Conservation (phyloP, 2,113 vertebrate species). For the Calyptommatus sinebrachiatus region DNA sequence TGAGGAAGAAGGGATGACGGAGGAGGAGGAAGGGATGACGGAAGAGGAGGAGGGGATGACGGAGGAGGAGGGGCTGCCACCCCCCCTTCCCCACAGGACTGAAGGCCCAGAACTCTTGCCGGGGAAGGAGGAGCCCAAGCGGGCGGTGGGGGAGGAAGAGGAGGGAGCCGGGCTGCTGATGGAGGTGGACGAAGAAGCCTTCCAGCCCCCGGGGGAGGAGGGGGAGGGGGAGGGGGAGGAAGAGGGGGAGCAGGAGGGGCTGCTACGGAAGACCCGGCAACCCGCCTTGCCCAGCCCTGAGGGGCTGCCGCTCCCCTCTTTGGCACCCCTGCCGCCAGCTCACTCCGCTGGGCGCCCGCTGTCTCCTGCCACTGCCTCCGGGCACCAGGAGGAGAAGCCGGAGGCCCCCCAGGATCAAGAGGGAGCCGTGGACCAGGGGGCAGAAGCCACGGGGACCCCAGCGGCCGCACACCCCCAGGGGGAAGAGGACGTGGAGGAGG, state of each 20-base stretch:
- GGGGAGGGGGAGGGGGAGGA: background rate
- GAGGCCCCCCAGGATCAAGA: conserved; percentile 21
- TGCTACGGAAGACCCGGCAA: background rate
- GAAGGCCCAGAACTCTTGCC: conserved; percentile 34
- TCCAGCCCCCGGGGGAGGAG: conserved; percentile 4
- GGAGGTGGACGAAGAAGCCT: conserved; percentile 50
- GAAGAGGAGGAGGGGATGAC: conserved; percentile 54
- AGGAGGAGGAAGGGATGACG: conserved; percentile 60
- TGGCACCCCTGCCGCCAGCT: background rate
- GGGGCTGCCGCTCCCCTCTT: background rate
- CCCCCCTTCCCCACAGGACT: conserved; percentile 41
- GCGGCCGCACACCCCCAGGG: fast-evolving
- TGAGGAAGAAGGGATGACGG: conserved; percentile 79
- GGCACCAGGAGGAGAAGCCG: background rate
- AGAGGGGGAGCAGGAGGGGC: background rate
- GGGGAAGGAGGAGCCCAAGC: conserved; percentile 29
- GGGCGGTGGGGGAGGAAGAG: conserved; percentile 56
- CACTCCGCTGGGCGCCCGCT: conserved; percentile 1
- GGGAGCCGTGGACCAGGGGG: conserved; percentile 6
- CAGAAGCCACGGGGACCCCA: fast-evolving
- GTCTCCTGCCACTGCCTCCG: fast-evolving
- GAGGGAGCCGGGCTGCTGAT: conserved; percentile 71
- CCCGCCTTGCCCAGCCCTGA: background rate
- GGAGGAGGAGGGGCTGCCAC: conserved; percentile 48
- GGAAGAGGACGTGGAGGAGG: background rate